These are phyloP conservation scores for Lamellibrachia luymesi DNA, from an alignment of 1,140 invertebrate genomes.

Conservation along the genomic window DNA sequence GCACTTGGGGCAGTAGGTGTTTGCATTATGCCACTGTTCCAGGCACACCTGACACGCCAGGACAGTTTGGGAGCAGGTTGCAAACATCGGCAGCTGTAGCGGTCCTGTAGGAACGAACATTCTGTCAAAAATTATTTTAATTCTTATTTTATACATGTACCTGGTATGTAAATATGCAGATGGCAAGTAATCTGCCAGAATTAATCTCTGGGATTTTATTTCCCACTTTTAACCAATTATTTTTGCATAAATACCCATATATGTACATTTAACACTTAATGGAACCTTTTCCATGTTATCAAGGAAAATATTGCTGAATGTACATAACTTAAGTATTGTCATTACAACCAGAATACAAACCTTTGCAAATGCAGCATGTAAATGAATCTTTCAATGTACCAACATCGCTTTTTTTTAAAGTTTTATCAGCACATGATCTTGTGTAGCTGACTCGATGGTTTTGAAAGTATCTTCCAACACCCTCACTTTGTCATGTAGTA, in stretches of 20 bases:
- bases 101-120: background rate
- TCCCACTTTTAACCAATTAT: too few relatives aligned
- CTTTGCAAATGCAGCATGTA: background rate
- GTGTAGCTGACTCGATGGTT: background rate
- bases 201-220: too few relatives aligned
- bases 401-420: background rate
- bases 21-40: background rate
- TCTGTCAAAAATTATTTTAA: background rate
- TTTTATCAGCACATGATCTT: background rate
- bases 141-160: background rate
- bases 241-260: too few relatives aligned
- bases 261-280: too few relatives aligned
- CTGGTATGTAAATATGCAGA: too few relatives aligned
- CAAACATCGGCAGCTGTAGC: background rate
- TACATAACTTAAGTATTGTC: too few relatives aligned
- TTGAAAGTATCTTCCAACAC: too few relatives aligned
- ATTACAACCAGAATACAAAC: background rate
- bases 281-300: too few relatives aligned
- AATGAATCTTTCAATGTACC: background rate
- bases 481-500: too few relatives aligned
- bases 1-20: background rate
- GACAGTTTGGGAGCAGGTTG: background rate
- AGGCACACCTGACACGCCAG: background rate
- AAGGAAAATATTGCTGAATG: too few relatives aligned
- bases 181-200: too few relatives aligned